Conservation (phyloP, 1,140 invertebrate genomes). For the Saccostrea echinata region DNA sequence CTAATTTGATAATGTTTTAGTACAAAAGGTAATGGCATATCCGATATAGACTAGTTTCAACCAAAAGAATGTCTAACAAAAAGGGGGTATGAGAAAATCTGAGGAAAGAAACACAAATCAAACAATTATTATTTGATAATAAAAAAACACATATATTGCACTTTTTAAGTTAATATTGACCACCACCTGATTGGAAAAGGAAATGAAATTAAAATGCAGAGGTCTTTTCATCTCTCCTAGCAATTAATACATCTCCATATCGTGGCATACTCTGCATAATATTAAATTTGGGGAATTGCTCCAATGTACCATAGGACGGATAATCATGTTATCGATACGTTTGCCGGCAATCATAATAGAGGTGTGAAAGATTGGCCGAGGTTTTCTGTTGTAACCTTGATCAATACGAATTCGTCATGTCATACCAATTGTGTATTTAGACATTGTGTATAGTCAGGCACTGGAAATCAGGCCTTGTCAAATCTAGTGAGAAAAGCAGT, state of each 20-base stretch:
- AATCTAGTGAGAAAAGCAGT: slow-evolving; percentile 57
- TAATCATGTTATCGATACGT: slow-evolving; percentile 31
- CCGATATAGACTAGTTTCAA: too few species aligned
- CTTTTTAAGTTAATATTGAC: too few species aligned
- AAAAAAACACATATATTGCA: too few species aligned
- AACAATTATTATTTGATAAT: too few species aligned
- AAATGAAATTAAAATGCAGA: neutral
- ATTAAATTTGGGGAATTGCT: slow-evolving; percentile 29
- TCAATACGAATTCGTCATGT: slow-evolving; percentile 36
- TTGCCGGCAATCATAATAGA: neutral
- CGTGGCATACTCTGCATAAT: slow-evolving; percentile 5
- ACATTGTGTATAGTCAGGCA: slow-evolving; percentile 50
- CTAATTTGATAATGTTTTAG: too few species aligned
- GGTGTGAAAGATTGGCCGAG: neutral
- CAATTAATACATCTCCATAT: slow-evolving; percentile 22
- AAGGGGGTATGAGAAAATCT: too few species aligned
- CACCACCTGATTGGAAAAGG: too few species aligned
- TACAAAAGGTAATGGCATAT: too few species aligned
- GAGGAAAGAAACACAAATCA: too few species aligned
- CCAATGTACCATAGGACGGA: neutral
- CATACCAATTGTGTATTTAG: slow-evolving; percentile 47
- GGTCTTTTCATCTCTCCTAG: neutral
- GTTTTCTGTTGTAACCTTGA: slow-evolving; percentile 9
- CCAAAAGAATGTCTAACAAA: too few species aligned
- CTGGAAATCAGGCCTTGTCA: slow-evolving; percentile 43